Percentiles rank a stretch among this genome's conserved stretches.
These are phyloP conservation scores for Brachionichthys hirsutus DNA, from an alignment of 2,113 vertebrate species.

Conservation along the genomic window DNA sequence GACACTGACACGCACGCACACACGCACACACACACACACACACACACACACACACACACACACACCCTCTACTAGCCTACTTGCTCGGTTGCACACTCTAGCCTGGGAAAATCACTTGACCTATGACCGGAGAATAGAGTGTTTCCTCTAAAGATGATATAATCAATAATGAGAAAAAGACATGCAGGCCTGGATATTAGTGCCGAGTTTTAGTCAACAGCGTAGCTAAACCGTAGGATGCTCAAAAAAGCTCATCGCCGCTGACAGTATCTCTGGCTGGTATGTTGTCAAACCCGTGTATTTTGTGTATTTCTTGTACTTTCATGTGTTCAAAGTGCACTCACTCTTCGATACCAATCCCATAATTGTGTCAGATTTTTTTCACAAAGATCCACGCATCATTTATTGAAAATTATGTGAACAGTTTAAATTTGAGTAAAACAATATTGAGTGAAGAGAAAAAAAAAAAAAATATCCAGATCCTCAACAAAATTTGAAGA, in stretches of 20 bases:
- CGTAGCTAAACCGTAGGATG: conserved; percentile 11
- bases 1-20: not conserved
- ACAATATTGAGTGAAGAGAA: too few relatives aligned
- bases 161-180: conserved; percentile 71
- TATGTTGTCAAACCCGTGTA: conserved; percentile 65
- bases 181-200: conserved; percentile 26
- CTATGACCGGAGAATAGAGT: conserved; percentile 62
- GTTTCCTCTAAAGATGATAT: conserved; percentile 72
- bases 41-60: conserved; percentile 4
- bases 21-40: conserved; percentile 3
- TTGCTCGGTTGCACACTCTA: conserved; percentile 65
- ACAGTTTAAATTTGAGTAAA: too few relatives aligned
- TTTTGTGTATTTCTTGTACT: conserved; percentile 23
- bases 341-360: too few relatives aligned
- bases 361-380: too few relatives aligned
- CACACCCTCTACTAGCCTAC: conserved; percentile 39
- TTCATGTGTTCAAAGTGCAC: not conserved
- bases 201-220: conserved; percentile 26
- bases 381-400: too few relatives aligned
- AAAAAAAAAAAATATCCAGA: too few relatives aligned
- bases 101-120: conserved; percentile 80
- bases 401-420: too few relatives aligned
- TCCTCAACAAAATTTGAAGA: too few relatives aligned
- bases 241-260: conserved; percentile 17
- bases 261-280: conserved; percentile 44